Evolutionary conservation across 2,888 invertebrate genomes (phyloP), one percentile per base, ranked within the genome.

Genomic region (Selenia dentaria): DNA sequence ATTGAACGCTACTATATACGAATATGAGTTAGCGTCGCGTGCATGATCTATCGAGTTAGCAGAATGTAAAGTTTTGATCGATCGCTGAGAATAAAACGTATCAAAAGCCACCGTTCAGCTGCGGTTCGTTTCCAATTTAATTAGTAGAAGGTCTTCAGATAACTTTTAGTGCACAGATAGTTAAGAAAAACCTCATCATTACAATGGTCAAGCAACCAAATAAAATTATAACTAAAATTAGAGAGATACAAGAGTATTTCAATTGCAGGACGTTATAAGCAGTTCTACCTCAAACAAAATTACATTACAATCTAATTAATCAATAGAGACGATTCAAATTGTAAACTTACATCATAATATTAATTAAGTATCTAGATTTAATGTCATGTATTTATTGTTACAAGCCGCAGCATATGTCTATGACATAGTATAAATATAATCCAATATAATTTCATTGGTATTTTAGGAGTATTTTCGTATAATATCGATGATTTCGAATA

Each of bases 391-490:
- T 28, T 43, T 13, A 27, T 43, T 34, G 33, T 20, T 39, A 36
- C 14, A 37, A 47, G 47, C 41, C 27, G 37, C 29, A 47, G 41
- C 47, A 41, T 18, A 34, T 47, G 47, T 42, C 41, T 47, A 47
- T 33, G 41, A 47, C 41, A 22, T 25, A 11, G 20, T 41, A 37
- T 34, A 41, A 24, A 20, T 39, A 45, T 29, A 39, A 31, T n/a
- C 3, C 28, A 27, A 25, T 22, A 12, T 28, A 11, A 13, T 16
- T 38, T 37, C 13, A 37, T 34, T 38, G 28, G 27, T 38, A 33
- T 12, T 42, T 38, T 31, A 45, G 24, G 37, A 49, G 42, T 49
- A 49, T 43, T 39, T 26, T 38, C 16, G 22, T 47, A 41, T 37
- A 28, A 47, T 37, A 14, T 41, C 47, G 35, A 47, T 41, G 28